Evolutionary conservation across 2,888 invertebrate genomes (phyloP), one percentile per base, ranked within the genome.

Genomic region (Fragum sueziense): DNA sequence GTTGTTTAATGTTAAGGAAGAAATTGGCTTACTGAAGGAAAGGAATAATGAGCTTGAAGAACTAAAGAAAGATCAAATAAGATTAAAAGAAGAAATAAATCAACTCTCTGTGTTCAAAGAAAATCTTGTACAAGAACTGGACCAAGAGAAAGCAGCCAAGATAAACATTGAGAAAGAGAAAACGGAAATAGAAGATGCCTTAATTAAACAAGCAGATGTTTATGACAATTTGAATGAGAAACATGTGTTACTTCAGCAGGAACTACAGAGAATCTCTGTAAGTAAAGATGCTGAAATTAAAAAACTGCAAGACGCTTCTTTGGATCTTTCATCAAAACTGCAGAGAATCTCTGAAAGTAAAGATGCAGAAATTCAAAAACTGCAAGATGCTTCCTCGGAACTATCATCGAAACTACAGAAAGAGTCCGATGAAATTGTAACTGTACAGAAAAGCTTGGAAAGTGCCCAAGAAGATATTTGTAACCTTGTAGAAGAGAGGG

Each of bases 121-220:
- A 29, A 65, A 41, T 7, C n/a, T 71, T 27, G 1, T 61, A 22
- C 61, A 76, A 20, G 61, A 59, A 11, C 31, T 73, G 11, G 22
- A 70, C 27, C 70, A 41, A 70, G 59, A 61, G 29, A 33, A 33
- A n/a, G 33, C 70, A 11, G 71, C 59, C 51, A 52, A 69, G 14
- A 31, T 25, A 4, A 33, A 25, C 27, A 25, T 79, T n/a, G 51
- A 67, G 29, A 51, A 70, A 20, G 79, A 84, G 70, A 86, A 84
- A 59, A 70, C 76, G 20, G 74, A 76, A 20, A 33, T 86, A 14
- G 74, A 80, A 54, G 70, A 76, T 14, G 41, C 67, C 20, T 61
- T 80, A n/a, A 51, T 74, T 29, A 68, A 72, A 17, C 78, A 82
- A 52, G 70, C 78, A 61, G 71, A 78, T 25, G 74, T 70, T 37